These are phyloP conservation scores for Siniperca chuatsi DNA, from an alignment of 2,113 vertebrate genomes.

Conservation along the genomic window DNA sequence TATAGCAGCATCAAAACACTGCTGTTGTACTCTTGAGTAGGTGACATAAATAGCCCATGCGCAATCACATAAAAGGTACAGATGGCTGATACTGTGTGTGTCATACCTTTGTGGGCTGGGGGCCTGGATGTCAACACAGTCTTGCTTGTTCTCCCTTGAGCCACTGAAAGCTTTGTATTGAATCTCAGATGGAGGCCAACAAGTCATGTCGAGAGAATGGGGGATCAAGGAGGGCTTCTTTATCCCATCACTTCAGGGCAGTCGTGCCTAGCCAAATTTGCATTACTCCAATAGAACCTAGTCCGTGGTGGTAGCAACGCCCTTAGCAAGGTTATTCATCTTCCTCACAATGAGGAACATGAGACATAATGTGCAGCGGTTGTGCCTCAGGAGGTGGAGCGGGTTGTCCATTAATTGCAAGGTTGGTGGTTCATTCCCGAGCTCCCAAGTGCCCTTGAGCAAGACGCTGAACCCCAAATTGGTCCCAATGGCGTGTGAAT, in stretches of 20 bases:
- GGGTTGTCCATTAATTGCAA: not conserved
- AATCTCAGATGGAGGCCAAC: not conserved
- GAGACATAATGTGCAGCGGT: not conserved
- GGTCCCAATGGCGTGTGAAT: too few species aligned
- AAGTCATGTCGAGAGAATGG: not conserved
- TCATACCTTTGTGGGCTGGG: not conserved
- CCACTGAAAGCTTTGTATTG: constrained; percentile 8
- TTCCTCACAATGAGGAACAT: not conserved
- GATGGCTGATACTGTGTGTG: not conserved
- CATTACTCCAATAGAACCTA: not conserved
- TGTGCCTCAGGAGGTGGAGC: not conserved
- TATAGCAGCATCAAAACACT: not conserved
- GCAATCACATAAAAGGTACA: not conserved
- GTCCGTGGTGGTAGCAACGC: not conserved
- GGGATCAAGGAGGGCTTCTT: not conserved
- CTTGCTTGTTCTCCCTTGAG: constrained; percentile 12
- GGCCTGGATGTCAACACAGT: not conserved
- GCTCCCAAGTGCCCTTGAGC: constrained; percentile 1
- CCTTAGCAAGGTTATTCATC: constrained; percentile 29
- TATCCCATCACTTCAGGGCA: not conserved
- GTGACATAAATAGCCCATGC: not conserved
- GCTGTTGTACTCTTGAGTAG: constrained; percentile 1
- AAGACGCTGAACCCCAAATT: not conserved
- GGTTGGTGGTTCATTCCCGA: not conserved
- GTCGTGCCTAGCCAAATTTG: constrained; percentile 10